phyloP scores from a whole-genome alignment of 2,888 invertebrate species.

The Sminthurinus aureus region DNA sequence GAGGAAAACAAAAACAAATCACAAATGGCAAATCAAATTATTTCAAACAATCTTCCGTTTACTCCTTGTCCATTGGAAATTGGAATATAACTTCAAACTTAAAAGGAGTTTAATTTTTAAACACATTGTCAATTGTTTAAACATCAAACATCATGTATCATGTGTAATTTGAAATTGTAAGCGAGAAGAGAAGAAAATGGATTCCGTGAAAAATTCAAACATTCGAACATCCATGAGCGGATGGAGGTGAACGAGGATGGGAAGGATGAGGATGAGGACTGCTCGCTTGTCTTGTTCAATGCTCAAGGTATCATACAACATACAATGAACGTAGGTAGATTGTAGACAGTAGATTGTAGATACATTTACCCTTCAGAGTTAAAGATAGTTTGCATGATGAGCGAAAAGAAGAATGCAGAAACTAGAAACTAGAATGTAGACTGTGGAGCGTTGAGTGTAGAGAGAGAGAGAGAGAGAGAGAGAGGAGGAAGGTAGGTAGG shows the following conservation, averaged over 20 bases:
- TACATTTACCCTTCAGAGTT: background rate
- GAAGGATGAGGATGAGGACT: background rate
- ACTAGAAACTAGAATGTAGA: no score
- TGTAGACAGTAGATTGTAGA: background rate
- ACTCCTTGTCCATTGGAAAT: no score
- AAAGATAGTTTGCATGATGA: constrained; percentile 6
- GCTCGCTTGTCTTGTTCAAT: no score
- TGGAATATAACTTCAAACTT: background rate
- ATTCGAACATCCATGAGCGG: background rate
- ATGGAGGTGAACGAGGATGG: background rate
- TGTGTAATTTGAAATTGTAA: background rate
- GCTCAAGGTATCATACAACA: background rate
- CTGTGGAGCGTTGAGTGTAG: background rate
- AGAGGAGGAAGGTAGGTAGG: background rate
- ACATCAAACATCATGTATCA: no score
- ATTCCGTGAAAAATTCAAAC: background rate
- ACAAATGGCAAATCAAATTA: no score
- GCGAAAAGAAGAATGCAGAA: background rate
- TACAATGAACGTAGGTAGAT: background rate
- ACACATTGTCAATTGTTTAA: no score
- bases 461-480: background rate
- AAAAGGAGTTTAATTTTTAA: background rate
- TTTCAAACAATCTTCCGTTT: no score
- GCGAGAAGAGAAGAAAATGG: background rate
- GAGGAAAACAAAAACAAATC: no score